Evolutionary conservation across 1,140 invertebrate genomes (phyloP).

Genomic region (Penaeus vannamei): DNA sequence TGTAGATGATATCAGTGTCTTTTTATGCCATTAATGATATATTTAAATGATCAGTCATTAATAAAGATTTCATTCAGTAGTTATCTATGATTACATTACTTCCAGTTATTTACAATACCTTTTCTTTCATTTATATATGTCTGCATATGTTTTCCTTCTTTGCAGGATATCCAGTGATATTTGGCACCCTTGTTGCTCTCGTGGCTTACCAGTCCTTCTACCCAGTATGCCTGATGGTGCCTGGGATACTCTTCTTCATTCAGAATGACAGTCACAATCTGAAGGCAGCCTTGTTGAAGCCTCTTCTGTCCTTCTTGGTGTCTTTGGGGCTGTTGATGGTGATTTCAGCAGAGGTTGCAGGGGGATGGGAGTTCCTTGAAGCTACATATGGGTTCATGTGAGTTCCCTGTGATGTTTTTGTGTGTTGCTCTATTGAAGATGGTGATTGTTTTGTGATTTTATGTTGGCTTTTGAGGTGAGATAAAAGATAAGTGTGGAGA

Average conservation of each 20-base stretch:
- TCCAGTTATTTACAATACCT: background rate
- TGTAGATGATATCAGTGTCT: no score
- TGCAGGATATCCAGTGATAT: constrained; percentile 66
- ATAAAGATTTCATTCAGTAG: no score
- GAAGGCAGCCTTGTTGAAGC: constrained; percentile 32
- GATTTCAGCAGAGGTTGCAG: constrained; percentile 54
- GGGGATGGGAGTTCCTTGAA: constrained; percentile 76
- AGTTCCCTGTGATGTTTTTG: constrained; percentile 69
- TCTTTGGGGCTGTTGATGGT: constrained; percentile 63
- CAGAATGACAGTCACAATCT: constrained; percentile 8
- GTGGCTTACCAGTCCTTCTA: constrained; percentile 89
- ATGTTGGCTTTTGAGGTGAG: background rate
- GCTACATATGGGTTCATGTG: constrained; percentile 89
- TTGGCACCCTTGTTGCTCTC: constrained; percentile 76
- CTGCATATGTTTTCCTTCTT: background rate
- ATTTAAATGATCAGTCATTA: no score
- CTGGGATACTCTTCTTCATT: constrained; percentile 71
- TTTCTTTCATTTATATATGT: background rate
- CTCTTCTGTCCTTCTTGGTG: constrained; percentile 42
- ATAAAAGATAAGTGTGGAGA: no score
- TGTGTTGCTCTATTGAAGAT: constrained; percentile 68
- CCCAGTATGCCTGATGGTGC: constrained; percentile 86
- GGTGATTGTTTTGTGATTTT: background rate
- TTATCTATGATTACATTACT: no score
- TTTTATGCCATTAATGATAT: no score